phyloP scores from a whole-genome alignment of 2,113 vertebrate species.

The Odontophorus gujanensis region DNA sequence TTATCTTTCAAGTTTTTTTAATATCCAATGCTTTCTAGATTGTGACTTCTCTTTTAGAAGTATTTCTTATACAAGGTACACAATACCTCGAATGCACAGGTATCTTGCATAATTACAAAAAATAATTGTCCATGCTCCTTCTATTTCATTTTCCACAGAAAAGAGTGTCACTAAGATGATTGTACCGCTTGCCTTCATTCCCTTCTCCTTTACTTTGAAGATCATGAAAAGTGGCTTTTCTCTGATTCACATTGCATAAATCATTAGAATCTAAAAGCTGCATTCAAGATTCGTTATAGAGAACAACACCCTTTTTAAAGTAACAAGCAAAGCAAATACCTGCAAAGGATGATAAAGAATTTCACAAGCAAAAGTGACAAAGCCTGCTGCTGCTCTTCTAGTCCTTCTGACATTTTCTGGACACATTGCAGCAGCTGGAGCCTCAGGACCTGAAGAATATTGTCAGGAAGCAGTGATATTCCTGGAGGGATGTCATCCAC shows the following conservation, averaged over 20 bases:
- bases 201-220: not conserved
- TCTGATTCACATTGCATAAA: rapidly evolving
- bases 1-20: not conserved
- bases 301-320: not conserved
- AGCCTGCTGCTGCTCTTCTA: slow-evolving; percentile 93
- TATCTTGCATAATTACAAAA: not conserved
- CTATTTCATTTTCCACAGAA: not conserved
- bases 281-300: not conserved
- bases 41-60: not conserved
- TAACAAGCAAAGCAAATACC: slow-evolving; percentile 75
- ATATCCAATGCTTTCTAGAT: not conserved
- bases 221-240: not conserved
- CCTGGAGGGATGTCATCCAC: slow-evolving; percentile 92
- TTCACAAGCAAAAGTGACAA: slow-evolving; percentile 93
- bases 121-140: not conserved
- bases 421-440: slow-evolving; percentile 94
- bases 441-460: slow-evolving; percentile 95
- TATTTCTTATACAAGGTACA: not conserved
- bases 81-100: not conserved
- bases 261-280: not conserved
- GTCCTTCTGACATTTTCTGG: slow-evolving; percentile 92
- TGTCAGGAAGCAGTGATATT: slow-evolving; percentile 94
- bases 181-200: not conserved
- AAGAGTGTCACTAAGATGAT: not conserved
- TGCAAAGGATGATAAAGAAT: slow-evolving; percentile 97